phyloP scores from a whole-genome alignment of 2,113 vertebrate genomes.

The Grantiella picta region DNA sequence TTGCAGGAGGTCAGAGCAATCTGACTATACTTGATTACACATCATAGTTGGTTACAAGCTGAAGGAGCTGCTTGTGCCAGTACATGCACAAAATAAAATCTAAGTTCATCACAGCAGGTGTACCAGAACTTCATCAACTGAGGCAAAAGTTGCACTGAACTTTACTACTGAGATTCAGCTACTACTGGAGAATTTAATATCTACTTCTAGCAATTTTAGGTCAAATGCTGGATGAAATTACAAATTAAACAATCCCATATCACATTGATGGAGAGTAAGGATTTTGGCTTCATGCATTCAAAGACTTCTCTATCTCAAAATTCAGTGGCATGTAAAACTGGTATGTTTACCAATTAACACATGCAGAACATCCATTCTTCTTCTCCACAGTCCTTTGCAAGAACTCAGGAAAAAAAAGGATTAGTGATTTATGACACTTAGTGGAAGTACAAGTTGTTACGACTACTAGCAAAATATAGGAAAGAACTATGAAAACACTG shows the following conservation, averaged over 20 bases:
- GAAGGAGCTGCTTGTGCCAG: neutral
- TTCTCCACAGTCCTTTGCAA: neutral
- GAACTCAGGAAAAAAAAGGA: neutral
- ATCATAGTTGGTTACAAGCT: neutral
- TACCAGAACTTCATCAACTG: neutral
- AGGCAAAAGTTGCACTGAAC: neutral
- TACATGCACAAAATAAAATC: neutral
- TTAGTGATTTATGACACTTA: neutral
- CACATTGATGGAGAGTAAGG: neutral
- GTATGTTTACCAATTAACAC: fast-evolving
- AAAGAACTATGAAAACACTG: neutral
- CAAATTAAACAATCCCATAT: neutral
- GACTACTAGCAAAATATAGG: neutral
- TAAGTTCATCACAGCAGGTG: neutral
- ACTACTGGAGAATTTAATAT: neutral
- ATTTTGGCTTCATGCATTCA: neutral
- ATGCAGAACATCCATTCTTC: neutral
- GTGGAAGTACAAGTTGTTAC: neutral
- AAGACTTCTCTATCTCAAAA: neutral
- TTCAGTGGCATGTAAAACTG: neutral
- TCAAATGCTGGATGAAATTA: neutral
- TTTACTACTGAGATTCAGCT: neutral
- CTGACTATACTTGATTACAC: neutral
- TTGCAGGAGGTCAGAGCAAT: conserved; percentile 3
- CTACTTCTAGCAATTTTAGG: neutral